Evolutionary conservation across 2,888 invertebrate species (phyloP), one percentile per base, ranked within the genome.

Genomic region (Calliopum simillimum): DNA sequence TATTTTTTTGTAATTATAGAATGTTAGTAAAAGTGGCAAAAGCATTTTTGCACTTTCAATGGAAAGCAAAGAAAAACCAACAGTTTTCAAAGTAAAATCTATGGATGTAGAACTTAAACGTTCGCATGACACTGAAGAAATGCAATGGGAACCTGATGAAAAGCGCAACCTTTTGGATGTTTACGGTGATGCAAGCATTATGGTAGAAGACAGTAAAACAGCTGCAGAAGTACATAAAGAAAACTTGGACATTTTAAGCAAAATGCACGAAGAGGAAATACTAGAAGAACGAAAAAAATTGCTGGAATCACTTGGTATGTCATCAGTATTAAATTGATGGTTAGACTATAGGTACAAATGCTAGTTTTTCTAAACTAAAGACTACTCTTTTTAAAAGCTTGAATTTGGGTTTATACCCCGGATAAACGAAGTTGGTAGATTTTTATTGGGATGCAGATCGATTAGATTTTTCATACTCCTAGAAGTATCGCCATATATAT

Each of bases 201-300:
- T 85, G 59, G 87, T 79, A 13, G 73, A 89, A 47, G 86, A 88
- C 41, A 86, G 87, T 1, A 76, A 86, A 59, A 88, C 89, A 66
- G 88, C 89, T 1, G 80, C 81, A 53, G 86, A 88, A 77, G 93
- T 96, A 71, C 95, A 97, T 79, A 84, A 87, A 74, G 92, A 94
- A 85, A 97, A 96, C 85, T 58, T 92, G 0, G 86, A 89, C 76
- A 86, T 89, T 69, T 81, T 97, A 13, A 87, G 87, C 51, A 85
- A 88, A 79, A 92, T 97, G 93, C 89, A 90, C 2, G 87, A 90
- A 75, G 88, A 90, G 66, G 94, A 96, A 78, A 95, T 97, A 76
- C 78, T 93, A 16, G 88, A 89, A 66, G 95, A 96, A 82, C 90
- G 91, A 74, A 86, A 90, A 73, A 91, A 91, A 78, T 85, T 97